phyloP scores from a whole-genome alignment of 1,140 invertebrate genomes.

The Aphis craccivora region DNA sequence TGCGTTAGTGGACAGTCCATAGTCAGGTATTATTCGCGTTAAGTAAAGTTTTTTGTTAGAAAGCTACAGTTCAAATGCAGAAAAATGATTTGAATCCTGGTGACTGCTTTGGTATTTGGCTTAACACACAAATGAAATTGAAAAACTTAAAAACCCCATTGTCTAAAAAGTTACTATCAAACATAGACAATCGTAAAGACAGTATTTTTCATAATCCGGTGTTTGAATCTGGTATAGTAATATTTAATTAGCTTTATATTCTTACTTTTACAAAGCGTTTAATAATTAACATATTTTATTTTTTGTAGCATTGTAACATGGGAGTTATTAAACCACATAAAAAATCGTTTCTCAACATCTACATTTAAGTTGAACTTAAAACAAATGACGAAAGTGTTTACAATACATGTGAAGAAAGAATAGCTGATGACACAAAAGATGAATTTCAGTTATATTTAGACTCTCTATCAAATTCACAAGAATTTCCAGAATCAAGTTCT shows the following conservation, averaged over 20 bases:
- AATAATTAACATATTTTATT: background rate
- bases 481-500: background rate
- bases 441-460: background rate
- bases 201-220: background rate
- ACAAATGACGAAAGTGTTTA: background rate
- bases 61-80: background rate
- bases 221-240: slow-evolving; percentile 11
- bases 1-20: too few relatives aligned
- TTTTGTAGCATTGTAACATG: background rate
- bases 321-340: background rate
- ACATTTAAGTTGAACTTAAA: too few relatives aligned
- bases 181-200: background rate
- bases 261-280: too few relatives aligned
- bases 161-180: background rate
- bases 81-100: background rate
- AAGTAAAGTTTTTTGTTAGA: background rate
- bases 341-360: background rate
- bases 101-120: background rate
- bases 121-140: background rate
- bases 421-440: background rate
- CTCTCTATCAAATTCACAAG: too few relatives aligned
- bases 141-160: background rate
- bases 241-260: too few relatives aligned
- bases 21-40: too few relatives aligned
- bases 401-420: background rate